These are phyloP conservation scores for Mellilla xanthometata DNA, from an alignment of 2,888 invertebrate species.

Conservation along the genomic window DNA sequence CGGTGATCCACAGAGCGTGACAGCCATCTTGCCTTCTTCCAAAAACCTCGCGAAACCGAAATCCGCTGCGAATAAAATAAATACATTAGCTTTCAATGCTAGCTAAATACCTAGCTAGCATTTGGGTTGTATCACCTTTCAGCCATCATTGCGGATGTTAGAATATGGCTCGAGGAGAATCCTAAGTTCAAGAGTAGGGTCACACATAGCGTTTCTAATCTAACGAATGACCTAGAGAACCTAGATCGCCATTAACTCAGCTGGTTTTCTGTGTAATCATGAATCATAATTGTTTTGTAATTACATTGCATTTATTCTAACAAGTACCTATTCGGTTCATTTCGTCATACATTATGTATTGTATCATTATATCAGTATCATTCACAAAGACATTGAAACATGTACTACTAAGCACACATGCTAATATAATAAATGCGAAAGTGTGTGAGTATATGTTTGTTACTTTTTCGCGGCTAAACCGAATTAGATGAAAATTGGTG, in stretches of 20 bases:
- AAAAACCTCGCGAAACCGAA: conserved; percentile 99
- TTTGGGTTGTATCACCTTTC: too few relatives aligned
- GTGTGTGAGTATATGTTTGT: too few relatives aligned
- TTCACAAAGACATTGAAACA: too few relatives aligned
- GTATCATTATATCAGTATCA: too few relatives aligned
- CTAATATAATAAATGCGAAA: too few relatives aligned
- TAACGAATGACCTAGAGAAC: conserved; percentile 4
- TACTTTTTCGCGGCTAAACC: too few relatives aligned
- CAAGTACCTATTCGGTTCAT: too few relatives aligned
- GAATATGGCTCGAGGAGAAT: neutral
- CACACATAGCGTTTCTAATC: conserved; percentile 10
- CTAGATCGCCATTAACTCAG: neutral
- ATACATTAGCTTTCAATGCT: neutral
- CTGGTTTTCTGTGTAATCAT: conserved; percentile 6
- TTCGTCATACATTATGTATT: too few relatives aligned
- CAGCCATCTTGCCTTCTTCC: conserved; percentile 99
- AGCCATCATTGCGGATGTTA: neutral
- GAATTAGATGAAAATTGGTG: too few relatives aligned
- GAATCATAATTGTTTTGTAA: conserved; percentile 8
- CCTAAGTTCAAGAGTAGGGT: conserved; percentile 7
- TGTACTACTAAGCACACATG: too few relatives aligned
- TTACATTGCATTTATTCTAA: neutral
- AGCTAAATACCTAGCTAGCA: too few relatives aligned
- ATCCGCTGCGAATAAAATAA: conserved; percentile 87
- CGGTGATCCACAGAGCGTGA: conserved; percentile 99